Evolutionary conservation across 2,797 vertebrate genomes (phyloP).

Genomic region (Diglossa cyanea): DNA sequence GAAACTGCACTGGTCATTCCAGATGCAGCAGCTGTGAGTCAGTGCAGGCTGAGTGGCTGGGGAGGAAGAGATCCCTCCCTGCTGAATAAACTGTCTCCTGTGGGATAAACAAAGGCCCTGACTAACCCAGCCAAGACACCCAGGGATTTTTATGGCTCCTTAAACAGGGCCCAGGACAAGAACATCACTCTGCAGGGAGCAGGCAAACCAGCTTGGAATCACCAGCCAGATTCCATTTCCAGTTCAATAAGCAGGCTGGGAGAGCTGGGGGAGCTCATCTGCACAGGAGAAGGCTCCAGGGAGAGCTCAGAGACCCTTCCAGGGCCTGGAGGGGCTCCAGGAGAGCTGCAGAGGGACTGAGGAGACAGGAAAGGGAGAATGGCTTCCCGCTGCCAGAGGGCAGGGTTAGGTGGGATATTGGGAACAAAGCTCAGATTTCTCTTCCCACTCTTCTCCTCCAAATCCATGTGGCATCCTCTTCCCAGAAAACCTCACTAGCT

Average conservation of each 20-base stretch:
- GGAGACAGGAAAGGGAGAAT: not conserved
- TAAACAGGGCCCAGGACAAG: not conserved
- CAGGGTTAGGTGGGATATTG: not conserved
- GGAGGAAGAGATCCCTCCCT: not conserved
- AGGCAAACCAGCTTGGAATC: not conserved
- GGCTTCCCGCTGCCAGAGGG: not conserved
- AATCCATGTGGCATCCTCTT: accelerated
- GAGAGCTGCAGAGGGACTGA: not conserved
- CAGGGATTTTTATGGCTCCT: not conserved
- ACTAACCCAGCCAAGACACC: not conserved
- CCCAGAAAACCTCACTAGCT: not conserved
- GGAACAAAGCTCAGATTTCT: not conserved
- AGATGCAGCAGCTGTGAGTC: not conserved
- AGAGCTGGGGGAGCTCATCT: not conserved
- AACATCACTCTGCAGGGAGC: not conserved
- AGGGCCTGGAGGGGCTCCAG: not conserved
- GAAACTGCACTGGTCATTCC: slow-evolving; percentile 9
- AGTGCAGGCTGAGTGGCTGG: not conserved
- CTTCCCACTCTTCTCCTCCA: not conserved
- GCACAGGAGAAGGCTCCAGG: not conserved
- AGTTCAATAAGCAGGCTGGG: not conserved
- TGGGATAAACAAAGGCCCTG: not conserved
- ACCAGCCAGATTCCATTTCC: not conserved
- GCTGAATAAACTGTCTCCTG: not conserved
- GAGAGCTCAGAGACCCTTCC: not conserved